A percentile compares a stretch with the other conserved stretches of the same genome.
phyloP scores from a whole-genome alignment of 1,140 invertebrate genomes.

The Pomacea maculata region DNA sequence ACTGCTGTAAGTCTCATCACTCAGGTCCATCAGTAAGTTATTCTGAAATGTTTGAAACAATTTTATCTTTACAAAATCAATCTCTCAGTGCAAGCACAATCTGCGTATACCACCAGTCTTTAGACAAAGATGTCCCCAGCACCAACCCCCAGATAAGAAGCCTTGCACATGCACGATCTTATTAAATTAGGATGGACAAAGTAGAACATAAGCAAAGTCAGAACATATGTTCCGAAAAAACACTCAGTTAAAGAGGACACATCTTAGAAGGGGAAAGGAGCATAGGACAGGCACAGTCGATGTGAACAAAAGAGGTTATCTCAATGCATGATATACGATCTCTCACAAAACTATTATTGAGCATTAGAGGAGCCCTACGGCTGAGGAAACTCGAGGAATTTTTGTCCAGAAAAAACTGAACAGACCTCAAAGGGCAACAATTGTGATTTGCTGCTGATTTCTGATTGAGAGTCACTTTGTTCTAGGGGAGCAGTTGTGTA shows the following conservation, averaged over 20 bases:
- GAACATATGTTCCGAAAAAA: too few species aligned
- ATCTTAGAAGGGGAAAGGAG: too few species aligned
- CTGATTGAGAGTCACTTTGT: background rate
- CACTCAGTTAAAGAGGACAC: too few species aligned
- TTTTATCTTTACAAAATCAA: background rate
- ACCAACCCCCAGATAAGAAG: background rate
- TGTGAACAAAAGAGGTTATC: too few species aligned
- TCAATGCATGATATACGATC: background rate
- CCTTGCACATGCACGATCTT: background rate
- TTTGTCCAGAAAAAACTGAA: background rate
- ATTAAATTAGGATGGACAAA: too few species aligned
- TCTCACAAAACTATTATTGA: background rate
- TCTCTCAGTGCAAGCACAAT: background rate
- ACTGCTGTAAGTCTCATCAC: constrained; percentile 18
- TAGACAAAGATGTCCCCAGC: background rate
- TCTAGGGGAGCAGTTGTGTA: background rate
- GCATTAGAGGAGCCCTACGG: background rate
- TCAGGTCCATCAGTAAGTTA: constrained; percentile 16
- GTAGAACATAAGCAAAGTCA: too few species aligned
- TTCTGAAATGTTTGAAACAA: background rate
- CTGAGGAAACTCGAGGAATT: background rate
- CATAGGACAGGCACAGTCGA: too few species aligned
- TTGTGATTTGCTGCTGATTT: background rate
- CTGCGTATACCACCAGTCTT: background rate
- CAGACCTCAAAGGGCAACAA: background rate